phyloP scores from a whole-genome alignment of 2,888 invertebrate species.

The Pristionchus fissidentatus region DNA sequence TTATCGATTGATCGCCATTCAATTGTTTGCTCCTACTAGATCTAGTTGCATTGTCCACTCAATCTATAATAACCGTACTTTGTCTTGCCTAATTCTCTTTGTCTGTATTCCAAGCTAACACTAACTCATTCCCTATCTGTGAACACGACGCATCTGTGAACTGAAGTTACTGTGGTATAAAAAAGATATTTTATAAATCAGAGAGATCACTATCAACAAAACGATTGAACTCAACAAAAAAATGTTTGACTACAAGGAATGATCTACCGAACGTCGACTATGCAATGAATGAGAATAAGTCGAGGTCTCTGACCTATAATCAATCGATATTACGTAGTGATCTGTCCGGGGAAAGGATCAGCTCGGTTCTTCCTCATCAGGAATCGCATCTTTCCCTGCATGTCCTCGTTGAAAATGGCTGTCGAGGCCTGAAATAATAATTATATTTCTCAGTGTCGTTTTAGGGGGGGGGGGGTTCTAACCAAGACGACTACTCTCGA shows the following conservation, averaged over 20 bases:
- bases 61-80: conserved; percentile 10
- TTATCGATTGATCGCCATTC: conserved; percentile 20
- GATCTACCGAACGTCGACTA: background rate
- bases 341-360: conserved; percentile 72
- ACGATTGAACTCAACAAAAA: conserved; percentile 9
- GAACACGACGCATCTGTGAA: conserved; percentile 30
- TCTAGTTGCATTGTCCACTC: background rate
- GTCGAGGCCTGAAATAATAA: conserved; percentile 74
- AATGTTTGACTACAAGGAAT: conserved; percentile 13
- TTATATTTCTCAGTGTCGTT: background rate
- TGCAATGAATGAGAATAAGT: background rate
- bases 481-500: too few relatives aligned
- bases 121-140: conserved; percentile 31
- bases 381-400: conserved; percentile 74
- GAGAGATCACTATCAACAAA: background rate
- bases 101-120: conserved; percentile 25
- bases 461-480: too few relatives aligned
- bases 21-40: conserved; percentile 1
- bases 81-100: conserved; percentile 19
- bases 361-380: conserved; percentile 73
- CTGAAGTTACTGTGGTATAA: conserved; percentile 34
- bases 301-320: background rate
- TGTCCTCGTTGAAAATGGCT: conserved; percentile 77
- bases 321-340: conserved; percentile 55
- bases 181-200: background rate